Conservation (phyloP, 2,797 vertebrate genomes). For the Lacerta agilis region DNA sequence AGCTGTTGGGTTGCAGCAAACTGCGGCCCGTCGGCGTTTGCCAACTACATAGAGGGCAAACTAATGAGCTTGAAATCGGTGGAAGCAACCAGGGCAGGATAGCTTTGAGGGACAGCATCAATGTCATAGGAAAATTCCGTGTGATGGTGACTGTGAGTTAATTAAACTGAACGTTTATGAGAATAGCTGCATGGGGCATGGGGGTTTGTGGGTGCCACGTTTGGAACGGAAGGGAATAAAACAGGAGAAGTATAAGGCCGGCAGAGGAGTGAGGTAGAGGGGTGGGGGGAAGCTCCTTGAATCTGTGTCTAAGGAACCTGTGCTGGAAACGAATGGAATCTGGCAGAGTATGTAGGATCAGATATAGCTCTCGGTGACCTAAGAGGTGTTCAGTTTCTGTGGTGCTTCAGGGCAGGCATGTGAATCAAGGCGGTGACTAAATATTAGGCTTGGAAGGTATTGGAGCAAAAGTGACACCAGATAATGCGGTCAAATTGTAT, state of each 20-base stretch:
- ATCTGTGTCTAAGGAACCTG: slow-evolving; percentile 24
- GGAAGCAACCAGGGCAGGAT: slow-evolving; percentile 22
- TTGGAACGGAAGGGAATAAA: background rate
- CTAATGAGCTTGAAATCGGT: slow-evolving; percentile 30
- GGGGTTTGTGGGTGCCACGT: background rate
- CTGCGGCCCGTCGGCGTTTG: slow-evolving; percentile 26
- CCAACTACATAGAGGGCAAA: slow-evolving; percentile 18
- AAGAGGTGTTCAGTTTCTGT: slow-evolving; percentile 34
- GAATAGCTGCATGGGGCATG: background rate
- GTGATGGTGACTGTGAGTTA: slow-evolving; percentile 8
- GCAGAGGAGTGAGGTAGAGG: slow-evolving; percentile 14
- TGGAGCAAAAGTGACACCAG: slow-evolving; percentile 31
- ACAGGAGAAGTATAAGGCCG: slow-evolving; percentile 19
- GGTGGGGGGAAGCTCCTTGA: slow-evolving; percentile 18
- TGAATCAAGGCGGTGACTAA: slow-evolving; percentile 41
- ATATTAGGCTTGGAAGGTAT: slow-evolving; percentile 46
- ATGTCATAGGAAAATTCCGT: background rate
- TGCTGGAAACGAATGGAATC: slow-evolving; percentile 44
- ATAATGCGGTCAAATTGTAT: slow-evolving; percentile 54
- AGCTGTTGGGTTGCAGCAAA: slow-evolving; percentile 44
- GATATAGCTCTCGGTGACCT: slow-evolving; percentile 38
- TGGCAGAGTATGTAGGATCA: slow-evolving; percentile 32
- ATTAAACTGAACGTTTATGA: background rate
- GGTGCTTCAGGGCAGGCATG: background rate
- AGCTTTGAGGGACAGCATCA: background rate